These are phyloP conservation scores for Ascaphus truei DNA, from an alignment of 2,113 vertebrate genomes.

Conservation along the genomic window DNA sequence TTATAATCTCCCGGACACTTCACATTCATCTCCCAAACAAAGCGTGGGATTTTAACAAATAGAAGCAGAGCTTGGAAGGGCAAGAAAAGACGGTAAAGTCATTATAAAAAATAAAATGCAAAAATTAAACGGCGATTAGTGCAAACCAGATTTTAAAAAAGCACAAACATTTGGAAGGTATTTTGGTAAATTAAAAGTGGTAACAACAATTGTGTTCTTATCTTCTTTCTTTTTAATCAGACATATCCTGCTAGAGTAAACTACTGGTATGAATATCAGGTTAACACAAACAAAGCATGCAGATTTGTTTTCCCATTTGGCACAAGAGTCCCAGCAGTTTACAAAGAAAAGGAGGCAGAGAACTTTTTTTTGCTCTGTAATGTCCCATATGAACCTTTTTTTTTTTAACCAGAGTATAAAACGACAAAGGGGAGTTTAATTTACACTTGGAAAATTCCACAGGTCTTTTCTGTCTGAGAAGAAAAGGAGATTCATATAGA, in stretches of 20 bases:
- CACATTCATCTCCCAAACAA: no score
- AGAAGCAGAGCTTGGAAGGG: no score
- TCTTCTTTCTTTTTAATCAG: not conserved
- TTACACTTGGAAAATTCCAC: constrained; percentile 20
- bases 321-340: not conserved
- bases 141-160: no score
- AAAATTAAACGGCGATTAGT: no score
- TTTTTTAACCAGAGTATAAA: constrained; percentile 13
- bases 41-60: no score
- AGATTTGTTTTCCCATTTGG: constrained; percentile 9
- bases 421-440: constrained; percentile 13
- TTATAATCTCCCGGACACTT: no score
- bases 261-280: not conserved
- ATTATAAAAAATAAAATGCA: no score
- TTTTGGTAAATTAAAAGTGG: no score
- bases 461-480: not conserved
- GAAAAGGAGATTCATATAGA: not conserved
- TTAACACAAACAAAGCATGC: not conserved
- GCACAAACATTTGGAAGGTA: no score
- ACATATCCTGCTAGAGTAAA: not conserved
- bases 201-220: not conserved
- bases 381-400: no score
- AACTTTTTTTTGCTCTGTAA: not conserved
- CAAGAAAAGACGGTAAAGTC: no score
- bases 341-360: not conserved